These are phyloP conservation scores for Mustelus asterias DNA, from an alignment of 2,113 vertebrate species.

Conservation along the genomic window DNA sequence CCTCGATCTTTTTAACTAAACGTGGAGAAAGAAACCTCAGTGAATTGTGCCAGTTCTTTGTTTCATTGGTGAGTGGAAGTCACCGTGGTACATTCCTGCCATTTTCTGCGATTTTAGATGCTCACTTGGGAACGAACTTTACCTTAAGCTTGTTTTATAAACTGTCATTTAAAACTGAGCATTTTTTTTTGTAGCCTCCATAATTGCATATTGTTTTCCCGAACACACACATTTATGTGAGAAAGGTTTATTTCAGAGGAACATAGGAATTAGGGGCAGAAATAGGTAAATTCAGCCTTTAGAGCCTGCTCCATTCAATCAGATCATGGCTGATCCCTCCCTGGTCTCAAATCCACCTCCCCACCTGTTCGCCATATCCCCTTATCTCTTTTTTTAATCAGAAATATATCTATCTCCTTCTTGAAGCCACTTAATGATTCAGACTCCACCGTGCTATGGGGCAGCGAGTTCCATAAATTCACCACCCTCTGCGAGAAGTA, in stretches of 20 bases:
- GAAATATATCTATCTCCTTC: too few relatives aligned
- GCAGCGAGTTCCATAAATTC: too few relatives aligned
- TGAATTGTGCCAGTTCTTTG: background rate
- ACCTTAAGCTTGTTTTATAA: background rate
- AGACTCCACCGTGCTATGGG: too few relatives aligned
- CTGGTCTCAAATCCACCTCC: too few relatives aligned
- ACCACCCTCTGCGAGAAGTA: too few relatives aligned
- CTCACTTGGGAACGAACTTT: background rate
- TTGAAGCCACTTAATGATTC: too few relatives aligned
- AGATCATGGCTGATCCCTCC: too few relatives aligned
- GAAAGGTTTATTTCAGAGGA: background rate
- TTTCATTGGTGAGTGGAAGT: background rate
- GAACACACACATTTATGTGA: background rate
- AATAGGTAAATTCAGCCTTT: too few relatives aligned
- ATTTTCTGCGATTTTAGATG: background rate
- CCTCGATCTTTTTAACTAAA: conserved; percentile 2
- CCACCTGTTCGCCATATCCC: too few relatives aligned
- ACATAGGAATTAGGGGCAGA: too few relatives aligned
- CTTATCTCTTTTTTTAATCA: too few relatives aligned
- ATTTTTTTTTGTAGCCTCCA: background rate
- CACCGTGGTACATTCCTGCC: background rate
- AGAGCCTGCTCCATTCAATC: too few relatives aligned
- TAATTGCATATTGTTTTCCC: background rate
- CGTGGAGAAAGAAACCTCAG: background rate
- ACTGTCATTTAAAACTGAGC: background rate